phyloP scores from a whole-genome alignment of 2,888 invertebrate genomes.

The Drosophila cognata region DNA sequence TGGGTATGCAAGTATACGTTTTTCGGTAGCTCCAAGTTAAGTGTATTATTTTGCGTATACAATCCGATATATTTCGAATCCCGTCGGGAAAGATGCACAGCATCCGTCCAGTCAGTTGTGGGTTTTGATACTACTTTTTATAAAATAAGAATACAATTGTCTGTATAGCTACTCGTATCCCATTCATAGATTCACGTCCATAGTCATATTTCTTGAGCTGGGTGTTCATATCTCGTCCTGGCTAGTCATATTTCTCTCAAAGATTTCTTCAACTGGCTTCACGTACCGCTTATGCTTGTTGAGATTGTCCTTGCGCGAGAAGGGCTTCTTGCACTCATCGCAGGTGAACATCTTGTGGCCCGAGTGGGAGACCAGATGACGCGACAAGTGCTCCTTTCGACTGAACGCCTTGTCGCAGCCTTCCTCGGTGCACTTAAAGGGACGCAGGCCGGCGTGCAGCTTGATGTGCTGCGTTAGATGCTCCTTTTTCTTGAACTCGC shows the following conservation, averaged over 20 bases:
- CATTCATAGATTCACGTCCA: not conserved
- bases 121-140: not conserved
- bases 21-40: not conserved
- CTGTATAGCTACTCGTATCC: not conserved
- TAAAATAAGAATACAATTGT: not conserved
- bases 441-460: constrained; percentile 88
- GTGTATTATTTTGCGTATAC: not conserved
- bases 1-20: not conserved
- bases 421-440: constrained; percentile 87
- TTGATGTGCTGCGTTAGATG: constrained; percentile 89
- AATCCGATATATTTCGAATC: not conserved
- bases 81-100: not conserved
- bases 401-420: constrained; percentile 89
- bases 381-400: constrained; percentile 89
- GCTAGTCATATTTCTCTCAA: not conserved
- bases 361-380: constrained; percentile 89
- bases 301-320: constrained; percentile 85
- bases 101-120: not conserved
- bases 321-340: constrained; percentile 87
- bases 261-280: not conserved
- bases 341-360: constrained; percentile 89
- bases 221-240: not conserved
- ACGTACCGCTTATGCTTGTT: constrained; percentile 84
- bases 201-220: not conserved
- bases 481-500: constrained; percentile 89